Base-by-base conservation (phyloP, 2,113 vertebrate genomes). In the Elachura formosa region DNA sequence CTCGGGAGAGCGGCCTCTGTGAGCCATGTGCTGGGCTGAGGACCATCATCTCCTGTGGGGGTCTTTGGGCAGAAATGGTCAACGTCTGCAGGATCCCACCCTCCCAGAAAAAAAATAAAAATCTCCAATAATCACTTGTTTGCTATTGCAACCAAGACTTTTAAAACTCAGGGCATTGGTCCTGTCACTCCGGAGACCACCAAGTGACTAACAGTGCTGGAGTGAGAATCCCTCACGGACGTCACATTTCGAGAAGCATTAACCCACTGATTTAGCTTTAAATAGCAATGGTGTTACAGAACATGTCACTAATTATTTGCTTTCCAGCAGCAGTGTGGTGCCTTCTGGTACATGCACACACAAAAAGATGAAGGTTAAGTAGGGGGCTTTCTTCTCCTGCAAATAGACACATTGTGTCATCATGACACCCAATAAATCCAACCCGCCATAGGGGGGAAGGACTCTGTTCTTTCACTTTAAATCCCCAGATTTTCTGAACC, bases 251-350 rank as follows among this genome's bases (percentile, higher is more conserved):
- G 13, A 95, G 94, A 96, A 94, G 94, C 95, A 96, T 96, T 95
- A 95, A 96, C 92, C 84, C 95, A 94, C 96, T 95, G 93, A 96
- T 96, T 96, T 88, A 90, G 92, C 85, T 97, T 93, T 94, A 95
- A 97, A 96, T 95, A 95, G 94, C 84, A 80, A 71, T 92, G 75
- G 89, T 95, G 90, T 85, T 93, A 93, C 79, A 96, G 96, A 96
- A 97, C 94, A 93, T 97, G 96, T 97, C 96, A 96, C 96, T 97
- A 96, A 93, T 96, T 97, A 95, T 97, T 96, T 97, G 96, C 94
- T 97, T 94, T 95, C 96, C 95, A 96, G 87, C 92, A 95, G 90
- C 94, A 97, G 94, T 97, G 93, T 86, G 85, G 96, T 96, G 96
- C 94, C 91, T 96, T 96, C 96, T 96, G 96, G 93, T 97, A 96